Evolutionary conservation across 1,140 invertebrate species (phyloP), one percentile per base, ranked within the genome.

Genomic region (Drosophila biarmipes): DNA sequence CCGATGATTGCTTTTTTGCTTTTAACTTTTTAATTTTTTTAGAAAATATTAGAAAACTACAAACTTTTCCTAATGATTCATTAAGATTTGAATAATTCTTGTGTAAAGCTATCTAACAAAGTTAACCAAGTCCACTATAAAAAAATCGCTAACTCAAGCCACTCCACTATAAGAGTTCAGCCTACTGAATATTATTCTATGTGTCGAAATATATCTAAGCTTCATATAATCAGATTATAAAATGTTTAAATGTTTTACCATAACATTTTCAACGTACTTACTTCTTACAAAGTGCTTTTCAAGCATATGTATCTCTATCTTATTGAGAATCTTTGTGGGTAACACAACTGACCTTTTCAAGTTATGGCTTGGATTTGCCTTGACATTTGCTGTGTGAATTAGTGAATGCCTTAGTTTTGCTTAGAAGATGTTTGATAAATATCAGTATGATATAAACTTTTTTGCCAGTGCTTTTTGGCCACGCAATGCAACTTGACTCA

Each of bases 401-500:
- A 15, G 11, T 15, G 24, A 31, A 15, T 11, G 19, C 42, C 17
- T 29, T 4, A 38, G 15, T 15, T 21, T 21, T 2, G 21, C 3
- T 24, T 2, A 11, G 12, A 0, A 15, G 12, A 11, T 15, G 38
- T 5, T 17, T 27, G 2, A 27, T 27, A 6, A 6, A 27, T 27
- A 3, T 3, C 2, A 27, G 2, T 27, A 3, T 31, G 8, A 7
- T 31, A 2, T 1, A 0, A 31, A 5, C 37, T 69, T 56, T n/a
- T 69, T n/a, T 56, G 7, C 4, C 19, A 38, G 66, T 69, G 67
- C 17, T 21, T 46, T 29, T 19, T 48, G 49, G 63, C 49, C 48
- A 46, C 64, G 63, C 67, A 71, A 56, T 69, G 51, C 49, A 56
- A 56, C 64, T 71, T 56, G 51, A 71, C 49, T 48, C 64, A 71